These are phyloP conservation scores for Manis javanica DNA, from an alignment of 2,797 vertebrate genomes.

Conservation along the genomic window DNA sequence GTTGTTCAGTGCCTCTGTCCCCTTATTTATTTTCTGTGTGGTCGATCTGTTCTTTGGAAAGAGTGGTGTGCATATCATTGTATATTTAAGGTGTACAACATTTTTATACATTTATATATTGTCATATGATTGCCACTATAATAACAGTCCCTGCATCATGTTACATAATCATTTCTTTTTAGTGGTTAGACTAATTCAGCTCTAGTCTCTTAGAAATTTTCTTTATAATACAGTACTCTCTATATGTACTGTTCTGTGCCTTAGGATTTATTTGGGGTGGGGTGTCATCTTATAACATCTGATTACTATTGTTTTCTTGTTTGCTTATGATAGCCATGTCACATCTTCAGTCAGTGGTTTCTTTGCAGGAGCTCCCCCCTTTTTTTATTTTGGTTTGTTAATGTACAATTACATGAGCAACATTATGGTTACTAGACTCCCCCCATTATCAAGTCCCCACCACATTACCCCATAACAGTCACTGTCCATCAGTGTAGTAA, in stretches of 20 bases:
- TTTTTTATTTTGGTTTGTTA: too few relatives aligned
- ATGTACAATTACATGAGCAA: too few relatives aligned
- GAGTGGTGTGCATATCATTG: too few relatives aligned
- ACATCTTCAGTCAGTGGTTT: slow-evolving; percentile 15
- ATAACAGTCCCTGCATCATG: background rate
- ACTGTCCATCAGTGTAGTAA: too few relatives aligned
- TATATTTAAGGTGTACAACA: background rate
- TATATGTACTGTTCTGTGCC: background rate
- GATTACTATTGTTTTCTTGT: slow-evolving; percentile 37
- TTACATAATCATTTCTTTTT: background rate
- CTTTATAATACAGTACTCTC: background rate
- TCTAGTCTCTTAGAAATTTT: background rate
- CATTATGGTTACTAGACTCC: too few relatives aligned
- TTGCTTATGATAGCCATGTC: background rate
- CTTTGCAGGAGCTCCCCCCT: background rate
- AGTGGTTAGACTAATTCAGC: background rate
- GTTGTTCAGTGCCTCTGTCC: too few relatives aligned
- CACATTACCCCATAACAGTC: too few relatives aligned
- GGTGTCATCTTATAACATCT: background rate
- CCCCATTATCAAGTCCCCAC: too few relatives aligned
- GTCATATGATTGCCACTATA: background rate
- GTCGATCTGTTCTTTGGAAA: too few relatives aligned
- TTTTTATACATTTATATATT: background rate
- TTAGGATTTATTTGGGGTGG: background rate
- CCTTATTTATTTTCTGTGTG: too few relatives aligned